These are phyloP conservation scores for Sphaeramia orbicularis DNA, from an alignment of 2,797 vertebrate genomes.

Conservation along the genomic window DNA sequence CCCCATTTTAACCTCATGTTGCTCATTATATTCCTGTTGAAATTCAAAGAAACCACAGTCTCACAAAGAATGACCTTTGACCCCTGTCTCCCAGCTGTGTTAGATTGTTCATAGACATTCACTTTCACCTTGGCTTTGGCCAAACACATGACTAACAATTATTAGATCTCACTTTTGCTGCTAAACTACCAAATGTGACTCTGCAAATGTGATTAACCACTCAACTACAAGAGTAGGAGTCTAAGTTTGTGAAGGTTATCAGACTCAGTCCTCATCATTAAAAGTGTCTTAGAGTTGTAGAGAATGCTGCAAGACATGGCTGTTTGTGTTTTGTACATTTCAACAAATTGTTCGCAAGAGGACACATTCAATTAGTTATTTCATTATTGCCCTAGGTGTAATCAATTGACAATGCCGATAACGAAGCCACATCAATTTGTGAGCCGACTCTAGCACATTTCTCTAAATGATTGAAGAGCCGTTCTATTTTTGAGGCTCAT, in stretches of 20 bases:
- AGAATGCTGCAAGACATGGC: slow-evolving; percentile 29
- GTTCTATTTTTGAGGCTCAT: slow-evolving; percentile 39
- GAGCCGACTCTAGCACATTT: slow-evolving; percentile 70
- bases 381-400: slow-evolving; percentile 79
- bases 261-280: slow-evolving; percentile 71
- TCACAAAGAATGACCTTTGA: slow-evolving; percentile 67
- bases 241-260: slow-evolving; percentile 77
- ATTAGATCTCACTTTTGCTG: slow-evolving; percentile 1
- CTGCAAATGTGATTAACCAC: slow-evolving; percentile 1
- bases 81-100: slow-evolving; percentile 30
- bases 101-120: slow-evolving; percentile 19
- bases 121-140: slow-evolving; percentile 26
- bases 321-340: slow-evolving; percentile 72
- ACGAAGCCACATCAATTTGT: slow-evolving; percentile 81
- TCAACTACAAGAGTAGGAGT: slow-evolving; percentile 18
- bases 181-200: slow-evolving; percentile 4
- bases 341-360: slow-evolving; percentile 82
- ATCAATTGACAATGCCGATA: slow-evolving; percentile 84
- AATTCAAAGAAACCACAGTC: slow-evolving; percentile 69
- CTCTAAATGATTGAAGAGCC: slow-evolving; percentile 78
- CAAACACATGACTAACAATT: not conserved
- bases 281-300: slow-evolving; percentile 51
- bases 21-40: slow-evolving; percentile 51
- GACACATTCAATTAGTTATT: slow-evolving; percentile 85
- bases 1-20: not conserved